Percentiles rank a stretch among this genome's conserved stretches.
phyloP scores from a whole-genome alignment of 2,888 invertebrate genomes.

The Ormia ochracea region DNA sequence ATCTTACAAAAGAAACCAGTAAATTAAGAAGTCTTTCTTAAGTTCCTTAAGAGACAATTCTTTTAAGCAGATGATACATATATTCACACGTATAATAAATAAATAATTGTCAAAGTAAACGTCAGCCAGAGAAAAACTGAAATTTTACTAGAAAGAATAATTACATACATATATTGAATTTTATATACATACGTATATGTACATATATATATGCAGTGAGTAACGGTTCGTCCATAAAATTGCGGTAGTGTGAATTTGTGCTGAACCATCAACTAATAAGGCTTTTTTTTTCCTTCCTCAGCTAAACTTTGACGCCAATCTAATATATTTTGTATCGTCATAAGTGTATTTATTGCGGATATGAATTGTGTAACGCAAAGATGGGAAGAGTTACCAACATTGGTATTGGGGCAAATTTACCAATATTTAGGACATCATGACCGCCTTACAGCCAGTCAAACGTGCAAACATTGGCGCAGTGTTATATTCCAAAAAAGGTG shows the following conservation, averaged over 20 bases:
- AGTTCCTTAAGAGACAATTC: too few species aligned
- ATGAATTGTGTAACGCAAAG: constrained; percentile 65
- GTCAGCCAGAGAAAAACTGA: too few species aligned
- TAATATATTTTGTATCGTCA: not conserved
- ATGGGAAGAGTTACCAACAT: constrained; percentile 75
- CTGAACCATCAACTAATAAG: not conserved
- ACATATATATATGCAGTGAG: not conserved
- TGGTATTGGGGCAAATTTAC: constrained; percentile 78
- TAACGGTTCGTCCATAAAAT: not conserved
- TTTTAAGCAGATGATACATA: too few species aligned
- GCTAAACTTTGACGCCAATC: not conserved
- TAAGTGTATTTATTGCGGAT: constrained; percentile 21
- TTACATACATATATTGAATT: not conserved
- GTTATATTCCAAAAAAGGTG: constrained; percentile 77
- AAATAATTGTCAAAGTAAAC: too few species aligned
- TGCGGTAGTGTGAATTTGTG: constrained; percentile 18
- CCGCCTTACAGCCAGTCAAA: constrained; percentile 78
- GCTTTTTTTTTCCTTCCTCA: not conserved
- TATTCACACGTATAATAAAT: too few species aligned
- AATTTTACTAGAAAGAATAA: not conserved
- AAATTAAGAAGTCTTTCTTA: too few species aligned
- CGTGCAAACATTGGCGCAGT: constrained; percentile 80
- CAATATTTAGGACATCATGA: constrained; percentile 76
- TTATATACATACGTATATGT: not conserved
- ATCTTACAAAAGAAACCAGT: too few species aligned